These are phyloP conservation scores for Metaphire vulgaris DNA, from an alignment of 1,140 invertebrate genomes.

Conservation along the genomic window DNA sequence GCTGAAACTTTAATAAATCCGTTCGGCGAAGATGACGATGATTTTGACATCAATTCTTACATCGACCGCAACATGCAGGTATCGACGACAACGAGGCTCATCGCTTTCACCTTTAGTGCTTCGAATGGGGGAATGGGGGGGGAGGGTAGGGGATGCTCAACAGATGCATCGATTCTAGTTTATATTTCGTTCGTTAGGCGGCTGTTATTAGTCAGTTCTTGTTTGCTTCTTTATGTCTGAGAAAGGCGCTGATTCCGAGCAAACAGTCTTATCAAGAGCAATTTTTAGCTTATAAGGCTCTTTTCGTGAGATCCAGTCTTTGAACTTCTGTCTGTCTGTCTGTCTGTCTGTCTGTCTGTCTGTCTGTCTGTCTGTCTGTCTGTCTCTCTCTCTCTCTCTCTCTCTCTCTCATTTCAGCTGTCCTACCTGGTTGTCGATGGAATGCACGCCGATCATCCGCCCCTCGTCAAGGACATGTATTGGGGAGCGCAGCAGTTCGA, in stretches of 20 bases:
- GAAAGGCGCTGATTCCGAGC: background rate
- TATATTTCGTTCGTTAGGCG: background rate
- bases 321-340: background rate
- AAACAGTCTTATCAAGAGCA: too few species aligned
- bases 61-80: constrained; percentile 50
- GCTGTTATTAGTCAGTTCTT: background rate
- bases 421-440: constrained; percentile 37
- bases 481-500: constrained; percentile 80
- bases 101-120: too few species aligned
- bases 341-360: background rate
- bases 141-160: background rate
- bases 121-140: background rate
- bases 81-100: too few species aligned
- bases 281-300: too few species aligned
- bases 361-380: background rate
- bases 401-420: constrained; percentile 13
- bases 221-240: background rate
- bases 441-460: constrained; percentile 27
- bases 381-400: background rate
- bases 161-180: background rate
- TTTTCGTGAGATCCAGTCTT: too few species aligned
- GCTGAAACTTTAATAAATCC: constrained; percentile 53
- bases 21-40: constrained; percentile 89
- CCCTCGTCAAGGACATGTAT: constrained; percentile 65
- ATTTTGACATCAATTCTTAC: constrained; percentile 65